Evolutionary conservation across 2,888 invertebrate genomes (phyloP).

Genomic region (Ichneumoninae sp.): DNA sequence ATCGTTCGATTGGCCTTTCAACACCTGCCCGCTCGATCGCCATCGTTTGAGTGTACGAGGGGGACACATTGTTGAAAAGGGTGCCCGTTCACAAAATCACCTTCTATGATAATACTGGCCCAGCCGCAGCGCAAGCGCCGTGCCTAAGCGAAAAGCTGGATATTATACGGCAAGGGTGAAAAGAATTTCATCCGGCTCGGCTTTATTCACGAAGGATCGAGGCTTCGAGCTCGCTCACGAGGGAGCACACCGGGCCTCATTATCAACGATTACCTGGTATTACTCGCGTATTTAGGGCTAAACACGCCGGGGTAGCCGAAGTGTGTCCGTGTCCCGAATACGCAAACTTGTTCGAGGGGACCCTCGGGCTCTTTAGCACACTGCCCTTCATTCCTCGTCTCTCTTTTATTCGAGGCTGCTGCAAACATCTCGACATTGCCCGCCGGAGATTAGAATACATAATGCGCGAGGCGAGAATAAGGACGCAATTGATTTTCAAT

Average conservation of each 20-base stretch:
- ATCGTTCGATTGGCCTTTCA: conserved; percentile 65
- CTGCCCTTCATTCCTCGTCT: conserved; percentile 36
- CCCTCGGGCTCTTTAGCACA: conserved; percentile 59
- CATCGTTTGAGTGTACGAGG: conserved; percentile 10
- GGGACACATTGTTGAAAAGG: conserved; percentile 51
- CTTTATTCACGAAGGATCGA: conserved; percentile 30
- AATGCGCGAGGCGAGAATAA: conserved; percentile 31
- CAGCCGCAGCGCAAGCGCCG: conserved; percentile 26
- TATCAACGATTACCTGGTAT: conserved; percentile 79
- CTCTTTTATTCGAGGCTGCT: conserved; percentile 43
- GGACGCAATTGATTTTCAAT: conserved; percentile 68
- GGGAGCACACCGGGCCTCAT: conserved; percentile 72
- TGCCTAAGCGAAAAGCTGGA: conserved; percentile 56
- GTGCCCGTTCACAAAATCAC: conserved; percentile 45
- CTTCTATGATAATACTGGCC: conserved; percentile 58
- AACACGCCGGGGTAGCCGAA: conserved; percentile 72
- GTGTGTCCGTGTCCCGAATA: conserved; percentile 75
- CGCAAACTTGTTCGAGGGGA: conserved; percentile 64
- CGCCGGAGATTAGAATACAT: conserved; percentile 62
- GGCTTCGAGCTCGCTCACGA: conserved; percentile 19
- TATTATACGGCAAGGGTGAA: conserved; percentile 48
- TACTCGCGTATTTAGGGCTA: conserved; percentile 80
- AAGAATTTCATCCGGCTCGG: conserved; percentile 50
- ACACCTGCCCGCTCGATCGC: conserved; percentile 65
- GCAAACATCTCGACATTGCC: conserved; percentile 61